Conservation (phyloP, 2,797 vertebrate species). For the Protonibea diacanthus region DNA sequence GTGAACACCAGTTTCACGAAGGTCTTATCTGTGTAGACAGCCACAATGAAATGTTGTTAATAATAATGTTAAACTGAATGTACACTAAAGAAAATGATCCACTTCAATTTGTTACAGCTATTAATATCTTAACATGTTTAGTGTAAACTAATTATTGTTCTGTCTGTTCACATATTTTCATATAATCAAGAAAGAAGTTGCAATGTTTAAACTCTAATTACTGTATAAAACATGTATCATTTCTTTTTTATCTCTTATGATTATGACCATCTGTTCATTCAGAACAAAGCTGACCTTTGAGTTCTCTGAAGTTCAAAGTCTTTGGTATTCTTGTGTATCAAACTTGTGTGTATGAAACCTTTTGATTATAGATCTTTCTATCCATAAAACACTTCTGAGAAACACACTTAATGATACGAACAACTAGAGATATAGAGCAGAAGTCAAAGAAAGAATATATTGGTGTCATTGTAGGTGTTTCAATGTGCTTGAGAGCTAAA, state of each 20-base stretch:
- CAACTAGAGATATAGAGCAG: neutral
- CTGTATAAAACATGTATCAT: neutral
- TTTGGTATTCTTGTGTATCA: neutral
- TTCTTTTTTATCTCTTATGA: neutral
- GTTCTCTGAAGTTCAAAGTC: slow-evolving; percentile 14
- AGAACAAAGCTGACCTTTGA: slow-evolving; percentile 1
- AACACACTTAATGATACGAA: slow-evolving; percentile 30
- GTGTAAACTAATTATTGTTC: neutral
- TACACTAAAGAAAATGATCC: neutral
- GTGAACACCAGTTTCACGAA: neutral
- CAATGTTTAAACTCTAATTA: neutral
- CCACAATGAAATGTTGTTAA: neutral
- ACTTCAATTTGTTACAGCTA: neutral
- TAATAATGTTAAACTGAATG: neutral
- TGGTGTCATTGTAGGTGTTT: slow-evolving; percentile 1
- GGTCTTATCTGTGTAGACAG: neutral
- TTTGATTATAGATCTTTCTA: slow-evolving; percentile 33
- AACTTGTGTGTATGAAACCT: slow-evolving; percentile 1
- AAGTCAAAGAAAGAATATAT: slow-evolving; percentile 10
- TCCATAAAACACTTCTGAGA: slow-evolving; percentile 8
- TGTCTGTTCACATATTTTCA: neutral
- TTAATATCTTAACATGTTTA: neutral
- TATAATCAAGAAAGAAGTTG: slow-evolving; percentile 9
- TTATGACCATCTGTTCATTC: slow-evolving; percentile 5
- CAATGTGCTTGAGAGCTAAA: neutral